Evolutionary conservation across 2,888 invertebrate genomes (phyloP).

Genomic region (Conchocele bisecta): DNA sequence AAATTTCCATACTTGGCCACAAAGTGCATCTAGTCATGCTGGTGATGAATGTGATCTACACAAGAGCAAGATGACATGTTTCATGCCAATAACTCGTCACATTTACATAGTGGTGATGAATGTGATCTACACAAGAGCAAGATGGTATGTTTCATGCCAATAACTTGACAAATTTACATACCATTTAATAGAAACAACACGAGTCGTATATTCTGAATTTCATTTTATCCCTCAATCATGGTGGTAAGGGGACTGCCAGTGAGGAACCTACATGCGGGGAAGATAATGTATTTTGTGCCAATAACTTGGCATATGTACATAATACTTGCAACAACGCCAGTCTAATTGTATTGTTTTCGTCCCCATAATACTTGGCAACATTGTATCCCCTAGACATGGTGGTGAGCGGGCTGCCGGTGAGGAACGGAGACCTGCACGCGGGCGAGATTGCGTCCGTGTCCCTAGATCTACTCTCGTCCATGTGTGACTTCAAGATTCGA

Average conservation of each 20-base stretch:
- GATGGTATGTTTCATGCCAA: no score
- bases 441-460: conserved; percentile 69
- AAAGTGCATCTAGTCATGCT: no score
- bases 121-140: no score
- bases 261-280: no score
- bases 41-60: no score
- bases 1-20: no score
- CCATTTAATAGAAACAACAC: conserved; percentile 1
- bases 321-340: no score
- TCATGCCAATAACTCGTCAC: no score
- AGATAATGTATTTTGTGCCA: no score
- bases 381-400: conserved; percentile 61
- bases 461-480: conserved; percentile 63
- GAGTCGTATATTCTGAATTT: background rate
- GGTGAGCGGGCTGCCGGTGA: conserved; percentile 69
- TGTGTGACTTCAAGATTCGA: conserved; percentile 61
- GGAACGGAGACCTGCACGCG: conserved; percentile 68
- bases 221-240: conserved; percentile 53
- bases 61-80: no score
- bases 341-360: background rate
- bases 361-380: background rate
- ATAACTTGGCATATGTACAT: background rate
- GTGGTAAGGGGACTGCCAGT: conserved; percentile 71
- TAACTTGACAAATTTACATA: background rate
- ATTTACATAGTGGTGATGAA: background rate